Base-by-base conservation (phyloP, 2,797 vertebrate species). In the Cuculus canorus region DNA sequence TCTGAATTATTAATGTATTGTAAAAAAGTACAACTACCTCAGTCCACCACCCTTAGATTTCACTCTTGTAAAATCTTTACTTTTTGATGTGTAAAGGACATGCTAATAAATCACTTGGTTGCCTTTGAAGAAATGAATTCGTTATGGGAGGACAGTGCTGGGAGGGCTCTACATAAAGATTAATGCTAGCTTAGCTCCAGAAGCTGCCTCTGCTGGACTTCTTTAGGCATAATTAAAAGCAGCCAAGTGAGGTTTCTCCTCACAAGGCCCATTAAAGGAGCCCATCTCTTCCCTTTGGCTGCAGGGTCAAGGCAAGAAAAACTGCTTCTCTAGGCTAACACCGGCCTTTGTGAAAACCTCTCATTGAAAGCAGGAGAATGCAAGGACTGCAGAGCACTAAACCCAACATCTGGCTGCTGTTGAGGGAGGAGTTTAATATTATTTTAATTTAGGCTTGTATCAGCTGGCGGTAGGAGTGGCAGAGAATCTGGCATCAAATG, bases 141-240 rank as follows among this genome's bases (percentile, higher is more conserved):
- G 7, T 17, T 25, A 64, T 64, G 35, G 48, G 39, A 92, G 8
- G 43, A 87, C 27, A 63, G 23, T n/a, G 52, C 60, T 91, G 71
- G 32, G 59, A 59, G 52, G 22, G 41, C 60, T 76, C 63, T 59
- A 60, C 27, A 59, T 33, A 30, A 86, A 84, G 88, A 90, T 59
- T 68, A 81, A 61, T 65, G 70, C 47, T 64, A 39, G 52, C 48
- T 80, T 43, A 70, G 60, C 54, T 89, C 68, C 1, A 6, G 66
- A 57, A 82, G 27, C 41, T 79, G 80, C 50, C 65, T 41, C 73
- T 72, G 30, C 37, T 79, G 66, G 78, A 63, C 71, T 88, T 91
- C 35, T 89, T 54, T 8, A 48, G 52, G 24, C 33, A 13, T 79
- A 92, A 93, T 82, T 82, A 82, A 82, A 87, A 91, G 70, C 88